phyloP scores from a whole-genome alignment of 2,888 invertebrate species.

The Drosophila anomalata region DNA sequence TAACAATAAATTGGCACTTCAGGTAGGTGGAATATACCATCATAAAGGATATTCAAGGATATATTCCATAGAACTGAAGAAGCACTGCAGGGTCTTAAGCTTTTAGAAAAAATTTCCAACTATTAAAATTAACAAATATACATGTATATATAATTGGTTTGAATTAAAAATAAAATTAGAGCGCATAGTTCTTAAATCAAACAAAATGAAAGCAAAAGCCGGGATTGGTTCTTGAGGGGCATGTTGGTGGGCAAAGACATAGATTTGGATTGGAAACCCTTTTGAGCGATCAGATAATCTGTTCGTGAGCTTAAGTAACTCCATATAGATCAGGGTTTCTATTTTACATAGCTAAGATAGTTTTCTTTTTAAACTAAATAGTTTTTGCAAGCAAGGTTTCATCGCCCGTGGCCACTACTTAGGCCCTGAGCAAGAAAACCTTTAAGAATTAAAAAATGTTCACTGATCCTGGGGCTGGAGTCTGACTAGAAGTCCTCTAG shows the following conservation, averaged over 20 bases:
- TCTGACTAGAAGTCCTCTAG: constrained; percentile 62
- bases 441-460: constrained; percentile 3
- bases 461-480: constrained; percentile 25
- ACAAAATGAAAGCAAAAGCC: constrained; percentile 29
- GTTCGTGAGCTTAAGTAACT: constrained; percentile 21
- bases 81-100: constrained; percentile 21
- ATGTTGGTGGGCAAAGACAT: constrained; percentile 17
- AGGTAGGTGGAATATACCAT: constrained; percentile 45
- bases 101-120: constrained; percentile 59
- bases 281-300: constrained; percentile 26
- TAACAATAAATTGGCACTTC: constrained; percentile 38
- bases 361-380: constrained; percentile 15
- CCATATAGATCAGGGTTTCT: neutral
- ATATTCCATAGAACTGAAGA: constrained; percentile 30
- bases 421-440: constrained; percentile 23
- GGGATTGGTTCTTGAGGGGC: constrained; percentile 5
- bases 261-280: constrained; percentile 1
- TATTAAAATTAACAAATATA: constrained; percentile 71
- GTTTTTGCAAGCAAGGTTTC: constrained; percentile 11
- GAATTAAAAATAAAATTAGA: constrained; percentile 40
- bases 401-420: constrained; percentile 8
- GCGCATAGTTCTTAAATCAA: constrained; percentile 37
- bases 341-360: constrained; percentile 11
- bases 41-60: constrained; percentile 24
- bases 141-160: constrained; percentile 35